Base-by-base conservation (phyloP, 92 coral and sea anemone genomes). In the Muricea muricata region DNA sequence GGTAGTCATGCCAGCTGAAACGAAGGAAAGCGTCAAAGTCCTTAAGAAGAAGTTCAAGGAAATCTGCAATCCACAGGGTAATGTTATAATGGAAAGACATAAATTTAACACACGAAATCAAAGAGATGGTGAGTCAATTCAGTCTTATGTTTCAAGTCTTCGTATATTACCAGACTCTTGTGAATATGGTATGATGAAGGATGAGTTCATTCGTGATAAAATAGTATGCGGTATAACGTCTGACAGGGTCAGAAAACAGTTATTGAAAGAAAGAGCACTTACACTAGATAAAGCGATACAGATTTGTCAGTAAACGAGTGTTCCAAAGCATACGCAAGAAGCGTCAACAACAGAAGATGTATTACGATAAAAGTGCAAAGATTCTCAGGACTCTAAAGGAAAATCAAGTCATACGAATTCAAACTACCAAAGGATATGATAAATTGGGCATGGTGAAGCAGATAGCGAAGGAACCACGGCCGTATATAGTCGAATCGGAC, bases 341-440 rank as follows among this genome's bases (percentile, higher is more conserved):
- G 32, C 73, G 56, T 20, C 45, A 28, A 32, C 81, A 80, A 61
- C 91, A 87, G n/a, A n/a, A n/a, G n/a, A n/a, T n/a, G n/a, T n/a
- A n/a, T n/a, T n/a, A n/a, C n/a, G n/a, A n/a, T n/a, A n/a, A n/a
- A n/a, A n/a, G n/a, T n/a, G n/a, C n/a, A n/a, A n/a, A n/a, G n/a
- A n/a, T n/a, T n/a, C n/a, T n/a, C n/a, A n/a, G n/a, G n/a, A n/a
- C n/a, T n/a, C n/a, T n/a, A n/a, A n/a, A n/a, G n/a, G n/a, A n/a
- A 17, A 79, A 75, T 66, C 77, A 87, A 47, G 87, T 82, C 21
- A 87, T 60, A 21, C 82, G 87, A 61, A 50, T 87, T 39, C 90
- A 87, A 54, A 68, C 87, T 29, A 18, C 45, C 24, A 81, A 80
- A 34, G 90, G 90, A 10, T 37, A 28, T 32, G 54, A 79, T 52